Base-by-base conservation (phyloP, 1,140 invertebrate genomes). In the Proales similis region DNA sequence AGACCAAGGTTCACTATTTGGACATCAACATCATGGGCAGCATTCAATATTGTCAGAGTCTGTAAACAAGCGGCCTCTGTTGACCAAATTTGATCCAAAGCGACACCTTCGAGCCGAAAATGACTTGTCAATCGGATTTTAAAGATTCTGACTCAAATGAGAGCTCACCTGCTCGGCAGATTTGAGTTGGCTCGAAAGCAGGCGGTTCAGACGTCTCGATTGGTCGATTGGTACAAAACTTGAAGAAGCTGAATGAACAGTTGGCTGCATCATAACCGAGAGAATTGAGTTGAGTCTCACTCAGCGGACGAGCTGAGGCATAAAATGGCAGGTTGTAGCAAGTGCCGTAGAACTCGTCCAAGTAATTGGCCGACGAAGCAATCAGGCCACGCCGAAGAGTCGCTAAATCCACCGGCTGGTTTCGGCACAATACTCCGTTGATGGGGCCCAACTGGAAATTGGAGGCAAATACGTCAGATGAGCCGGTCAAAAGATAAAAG, bases 171-270 rank as follows among this genome's bases (percentile, higher is more conserved):
- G 33, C 33, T 36, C 14, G 33, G 14, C 33, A 36, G 9, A 9
- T 36, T 14, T 36, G 33, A 14, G 9, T 14, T 36, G 14, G 33
- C n/a, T n/a, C n/a, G 14, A 36, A 36, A 36, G 14, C 33, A 14
- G 33, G 33, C 14, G 33, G 33, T 39, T 57, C 26, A n/a, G 24
- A n/a, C n/a, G 33, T 4, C 5, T 26, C 14, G 45, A 39, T 39
- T 57, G 19, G 17, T 42, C 3, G 27, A 14, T 12, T 4, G 33
- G 27, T 6, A 19, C n/a, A 24, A n/a, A 53, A 24, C 45, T 57
- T 57, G 20, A 57, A 57, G 22, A 27, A 57, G 20, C 17, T 57
- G 19, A 57, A 57, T 4, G 51, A 38, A 24, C 51, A 57, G 30
- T 57, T 57, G 14, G n/a, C 30, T 9, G 26, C 5, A 24, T 57